Conservation (phyloP, 2,113 vertebrate genomes). For the Apus apus region DNA sequence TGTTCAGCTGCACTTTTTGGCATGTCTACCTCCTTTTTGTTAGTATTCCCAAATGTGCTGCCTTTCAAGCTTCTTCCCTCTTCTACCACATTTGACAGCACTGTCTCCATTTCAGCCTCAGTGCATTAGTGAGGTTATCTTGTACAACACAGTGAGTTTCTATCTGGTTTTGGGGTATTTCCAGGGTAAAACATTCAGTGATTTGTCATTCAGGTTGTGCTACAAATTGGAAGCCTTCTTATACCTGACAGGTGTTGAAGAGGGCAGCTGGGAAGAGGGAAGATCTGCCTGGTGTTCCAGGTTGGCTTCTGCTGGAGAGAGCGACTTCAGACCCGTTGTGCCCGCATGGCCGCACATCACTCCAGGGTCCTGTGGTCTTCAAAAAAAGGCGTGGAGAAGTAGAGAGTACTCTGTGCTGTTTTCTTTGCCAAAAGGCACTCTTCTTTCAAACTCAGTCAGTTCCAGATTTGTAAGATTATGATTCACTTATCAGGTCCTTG, state of each 20-base stretch:
- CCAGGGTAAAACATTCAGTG: not conserved
- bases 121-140: not conserved
- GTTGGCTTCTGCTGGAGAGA: not conserved
- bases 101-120: not conserved
- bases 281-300: not conserved
- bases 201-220: not conserved
- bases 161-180: not conserved
- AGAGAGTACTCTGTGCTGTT: not conserved
- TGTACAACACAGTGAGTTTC: not conserved
- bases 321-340: rapidly evolving
- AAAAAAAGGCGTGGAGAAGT: not conserved
- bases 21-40: not conserved
- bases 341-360: rapidly evolving
- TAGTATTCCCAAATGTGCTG: not conserved
- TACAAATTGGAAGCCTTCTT: not conserved
- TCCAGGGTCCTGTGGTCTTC: not conserved
- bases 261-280: not conserved
- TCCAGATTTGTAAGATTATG: not conserved
- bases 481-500: not conserved
- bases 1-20: not conserved
- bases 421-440: not conserved
- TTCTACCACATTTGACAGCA: not conserved
- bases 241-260: not conserved
- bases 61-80: not conserved
- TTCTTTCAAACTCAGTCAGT: not conserved